Evolutionary conservation across 2,113 vertebrate species (phyloP).

Genomic region (Lophotis ruficrista): DNA sequence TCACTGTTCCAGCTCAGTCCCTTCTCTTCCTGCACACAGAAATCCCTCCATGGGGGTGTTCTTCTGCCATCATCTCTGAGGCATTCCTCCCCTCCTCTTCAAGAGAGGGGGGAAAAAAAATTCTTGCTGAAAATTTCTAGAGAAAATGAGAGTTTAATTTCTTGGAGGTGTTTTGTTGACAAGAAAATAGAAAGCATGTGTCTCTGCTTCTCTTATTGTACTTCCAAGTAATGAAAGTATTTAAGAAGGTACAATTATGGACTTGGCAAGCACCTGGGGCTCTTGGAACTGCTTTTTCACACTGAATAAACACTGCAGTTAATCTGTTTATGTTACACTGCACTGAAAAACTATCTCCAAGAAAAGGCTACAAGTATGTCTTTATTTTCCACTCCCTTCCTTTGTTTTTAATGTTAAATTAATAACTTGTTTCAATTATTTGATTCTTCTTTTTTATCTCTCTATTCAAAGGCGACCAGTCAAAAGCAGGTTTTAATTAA

Average conservation of each 20-base stretch:
- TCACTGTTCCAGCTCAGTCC: neutral
- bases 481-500: conserved; percentile 45
- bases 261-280: conserved; percentile 84
- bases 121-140: conserved; percentile 58
- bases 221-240: conserved; percentile 83
- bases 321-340: conserved; percentile 79
- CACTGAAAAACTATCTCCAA: conserved; percentile 75
- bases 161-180: conserved; percentile 83
- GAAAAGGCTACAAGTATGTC: conserved; percentile 68
- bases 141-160: conserved; percentile 79
- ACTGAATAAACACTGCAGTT: conserved; percentile 83
- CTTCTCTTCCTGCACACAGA: neutral
- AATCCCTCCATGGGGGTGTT: neutral
- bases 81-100: neutral
- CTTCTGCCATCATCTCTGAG: neutral
- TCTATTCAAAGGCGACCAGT: conserved; percentile 17
- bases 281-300: conserved; percentile 82
- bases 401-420: conserved; percentile 34
- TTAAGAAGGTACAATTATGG: conserved; percentile 85
- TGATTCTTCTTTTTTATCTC: conserved; percentile 1
- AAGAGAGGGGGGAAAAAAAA: neutral
- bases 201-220: conserved; percentile 75
- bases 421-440: conserved; percentile 66
- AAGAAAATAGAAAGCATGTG: conserved; percentile 82
- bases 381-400: conserved; percentile 42